Conservation (phyloP, 2,113 vertebrate genomes). For the Leptocoma aspasia region DNA sequence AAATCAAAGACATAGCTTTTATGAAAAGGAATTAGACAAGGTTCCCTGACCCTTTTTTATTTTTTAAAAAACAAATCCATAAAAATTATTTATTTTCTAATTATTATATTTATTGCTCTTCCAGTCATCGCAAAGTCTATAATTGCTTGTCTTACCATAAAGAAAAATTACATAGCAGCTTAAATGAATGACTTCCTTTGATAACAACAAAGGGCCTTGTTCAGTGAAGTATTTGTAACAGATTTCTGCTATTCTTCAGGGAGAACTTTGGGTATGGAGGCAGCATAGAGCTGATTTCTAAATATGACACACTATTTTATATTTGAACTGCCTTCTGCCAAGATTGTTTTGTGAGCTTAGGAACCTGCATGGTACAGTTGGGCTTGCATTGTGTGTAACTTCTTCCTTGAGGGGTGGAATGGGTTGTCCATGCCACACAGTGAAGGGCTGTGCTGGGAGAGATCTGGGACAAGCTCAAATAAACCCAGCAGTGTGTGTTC, state of each 20-base stretch:
- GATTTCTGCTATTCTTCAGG: not conserved
- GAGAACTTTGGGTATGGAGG: not conserved
- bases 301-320: not conserved
- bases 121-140: not conserved
- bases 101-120: not conserved
- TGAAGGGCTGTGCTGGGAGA: not conserved
- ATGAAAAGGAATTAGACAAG: not conserved
- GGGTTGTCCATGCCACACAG: not conserved
- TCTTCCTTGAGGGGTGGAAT: not conserved
- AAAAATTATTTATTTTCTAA: not conserved
- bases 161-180: not conserved
- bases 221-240: not conserved
- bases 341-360: not conserved
- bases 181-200: not conserved
- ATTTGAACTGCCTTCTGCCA: not conserved
- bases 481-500: not conserved
- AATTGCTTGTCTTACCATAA: not conserved
- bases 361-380: not conserved
- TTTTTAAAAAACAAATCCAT: not conserved
- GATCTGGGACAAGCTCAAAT: not conserved
- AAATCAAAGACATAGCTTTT: slow-evolving; percentile 9
- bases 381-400: not conserved
- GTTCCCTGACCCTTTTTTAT: not conserved
- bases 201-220: not conserved
- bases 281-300: not conserved